phyloP scores from a whole-genome alignment of 2,113 vertebrate species.

The Pionites leucogaster region DNA sequence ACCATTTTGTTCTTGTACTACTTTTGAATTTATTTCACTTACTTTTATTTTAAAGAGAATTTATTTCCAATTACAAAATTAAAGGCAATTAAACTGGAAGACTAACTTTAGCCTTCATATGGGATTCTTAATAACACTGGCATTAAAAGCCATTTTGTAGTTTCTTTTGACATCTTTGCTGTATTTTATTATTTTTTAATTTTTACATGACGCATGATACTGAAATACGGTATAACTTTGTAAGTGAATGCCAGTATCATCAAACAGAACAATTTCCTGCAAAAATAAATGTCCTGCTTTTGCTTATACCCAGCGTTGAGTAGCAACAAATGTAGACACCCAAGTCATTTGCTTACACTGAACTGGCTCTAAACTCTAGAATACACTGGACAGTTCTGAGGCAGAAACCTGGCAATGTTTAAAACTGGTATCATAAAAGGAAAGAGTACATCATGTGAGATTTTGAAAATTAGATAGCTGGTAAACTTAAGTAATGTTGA shows the following conservation, averaged over 20 bases:
- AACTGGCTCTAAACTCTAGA: neutral
- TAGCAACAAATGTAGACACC: neutral
- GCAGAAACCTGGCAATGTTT: neutral
- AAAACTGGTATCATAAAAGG: neutral
- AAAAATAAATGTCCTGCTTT: neutral
- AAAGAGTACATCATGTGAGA: neutral
- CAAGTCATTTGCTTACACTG: neutral
- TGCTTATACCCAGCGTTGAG: neutral
- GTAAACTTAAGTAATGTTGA: neutral
- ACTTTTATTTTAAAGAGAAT: neutral
- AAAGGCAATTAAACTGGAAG: neutral
- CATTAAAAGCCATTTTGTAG: neutral
- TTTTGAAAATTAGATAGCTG: neutral
- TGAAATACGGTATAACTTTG: neutral
- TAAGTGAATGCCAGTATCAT: neutral
- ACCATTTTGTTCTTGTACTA: neutral
- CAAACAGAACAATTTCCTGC: neutral
- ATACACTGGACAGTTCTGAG: neutral
- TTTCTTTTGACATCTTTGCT: neutral
- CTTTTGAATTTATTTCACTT: neutral
- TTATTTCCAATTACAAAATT: neutral
- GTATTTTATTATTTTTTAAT: neutral
- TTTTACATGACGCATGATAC: neutral
- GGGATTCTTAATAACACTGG: neutral
- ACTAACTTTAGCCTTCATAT: neutral